Conservation (phyloP, 2,113 vertebrate genomes). For the Dendropsophus ebraccatus region DNA sequence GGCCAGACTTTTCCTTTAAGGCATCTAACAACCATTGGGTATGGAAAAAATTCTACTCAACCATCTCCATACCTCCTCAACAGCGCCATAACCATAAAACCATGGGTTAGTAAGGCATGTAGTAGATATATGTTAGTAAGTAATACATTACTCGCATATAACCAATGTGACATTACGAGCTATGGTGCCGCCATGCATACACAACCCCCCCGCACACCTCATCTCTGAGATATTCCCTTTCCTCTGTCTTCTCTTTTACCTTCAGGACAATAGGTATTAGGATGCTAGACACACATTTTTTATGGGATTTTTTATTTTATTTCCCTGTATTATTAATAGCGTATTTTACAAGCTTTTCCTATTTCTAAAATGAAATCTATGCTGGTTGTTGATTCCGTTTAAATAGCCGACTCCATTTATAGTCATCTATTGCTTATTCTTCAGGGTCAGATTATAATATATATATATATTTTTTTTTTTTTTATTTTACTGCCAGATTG, state of each 20-base stretch:
- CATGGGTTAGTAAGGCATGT: no score
- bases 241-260: neutral
- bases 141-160: neutral
- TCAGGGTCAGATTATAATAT: conserved; percentile 75
- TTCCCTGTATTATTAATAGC: neutral
- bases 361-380: neutral
- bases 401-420: conserved; percentile 72
- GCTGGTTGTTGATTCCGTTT: neutral
- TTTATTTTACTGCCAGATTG: conserved; percentile 72
- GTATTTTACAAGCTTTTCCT: neutral
- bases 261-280: neutral
- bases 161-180: neutral
- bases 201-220: neutral
- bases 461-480: conserved; percentile 67
- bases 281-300: neutral
- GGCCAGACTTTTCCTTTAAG: no score
- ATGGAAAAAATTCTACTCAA: no score
- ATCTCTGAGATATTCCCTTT: neutral
- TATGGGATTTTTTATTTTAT: neutral
- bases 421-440: conserved; percentile 82
- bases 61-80: no score
- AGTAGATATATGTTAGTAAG: no score
- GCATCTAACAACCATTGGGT: no score
- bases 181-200: neutral
- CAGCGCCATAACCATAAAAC: no score